Evolutionary conservation across 2,888 invertebrate genomes (phyloP).

Genomic region (Capitulum mitella): DNA sequence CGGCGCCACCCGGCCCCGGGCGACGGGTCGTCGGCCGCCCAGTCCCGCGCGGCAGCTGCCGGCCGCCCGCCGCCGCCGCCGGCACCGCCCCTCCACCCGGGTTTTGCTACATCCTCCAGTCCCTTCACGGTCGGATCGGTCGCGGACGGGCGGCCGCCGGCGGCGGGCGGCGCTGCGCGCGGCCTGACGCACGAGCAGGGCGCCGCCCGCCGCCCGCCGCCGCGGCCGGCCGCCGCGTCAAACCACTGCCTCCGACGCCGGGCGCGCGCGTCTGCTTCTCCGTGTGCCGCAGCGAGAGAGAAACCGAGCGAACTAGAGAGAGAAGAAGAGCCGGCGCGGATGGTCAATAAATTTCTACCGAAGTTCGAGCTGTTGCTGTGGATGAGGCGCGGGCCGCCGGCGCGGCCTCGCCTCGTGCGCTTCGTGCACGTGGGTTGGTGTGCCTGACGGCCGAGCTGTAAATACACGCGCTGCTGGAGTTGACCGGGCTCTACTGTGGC

Average conservation of each 20-base stretch:
- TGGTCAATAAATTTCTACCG: constrained; percentile 15
- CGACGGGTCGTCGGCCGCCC: background rate
- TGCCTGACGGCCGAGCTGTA: background rate
- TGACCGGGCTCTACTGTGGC: background rate
- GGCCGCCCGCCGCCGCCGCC: constrained; percentile 2
- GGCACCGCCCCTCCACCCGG: background rate
- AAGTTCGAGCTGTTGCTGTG: background rate
- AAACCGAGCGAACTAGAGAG: background rate
- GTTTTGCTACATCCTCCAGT: background rate
- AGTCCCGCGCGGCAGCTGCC: background rate
- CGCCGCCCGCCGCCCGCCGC: background rate
- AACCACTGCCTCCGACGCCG: background rate
- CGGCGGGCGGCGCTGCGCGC: background rate
- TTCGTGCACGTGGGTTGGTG: background rate
- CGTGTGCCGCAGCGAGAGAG: background rate
- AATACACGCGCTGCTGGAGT: background rate
- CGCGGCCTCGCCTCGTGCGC: background rate
- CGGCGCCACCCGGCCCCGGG: background rate
- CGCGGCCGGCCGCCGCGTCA: background rate
- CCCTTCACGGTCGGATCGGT: background rate
- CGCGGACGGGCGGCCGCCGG: background rate
- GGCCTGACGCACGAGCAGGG: background rate
- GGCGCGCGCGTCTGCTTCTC: background rate
- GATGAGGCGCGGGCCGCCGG: background rate
- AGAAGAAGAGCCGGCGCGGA: background rate